Conservation (phyloP, 2,888 invertebrate species). For the Dilophus febrilis region DNA sequence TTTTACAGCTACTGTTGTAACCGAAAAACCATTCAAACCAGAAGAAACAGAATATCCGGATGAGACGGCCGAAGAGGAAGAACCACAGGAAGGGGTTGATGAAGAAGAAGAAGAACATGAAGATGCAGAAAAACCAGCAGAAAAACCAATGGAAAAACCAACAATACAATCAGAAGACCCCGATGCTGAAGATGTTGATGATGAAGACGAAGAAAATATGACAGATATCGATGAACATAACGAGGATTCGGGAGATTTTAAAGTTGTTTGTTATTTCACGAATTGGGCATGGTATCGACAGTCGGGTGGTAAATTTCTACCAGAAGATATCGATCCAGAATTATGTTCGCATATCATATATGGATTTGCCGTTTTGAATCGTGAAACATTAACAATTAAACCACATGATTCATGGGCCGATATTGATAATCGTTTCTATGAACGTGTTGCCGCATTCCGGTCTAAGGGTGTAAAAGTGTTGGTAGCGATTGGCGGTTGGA, state of each 20-base stretch:
- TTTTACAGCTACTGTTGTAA: background rate
- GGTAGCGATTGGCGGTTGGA: conserved; percentile 88
- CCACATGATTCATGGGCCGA: conserved; percentile 82
- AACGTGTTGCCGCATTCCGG: conserved; percentile 60
- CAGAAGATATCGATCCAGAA: conserved; percentile 65
- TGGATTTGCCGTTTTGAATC: conserved; percentile 76
- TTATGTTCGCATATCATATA: conserved; percentile 86
- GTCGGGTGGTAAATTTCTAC: conserved; percentile 61
- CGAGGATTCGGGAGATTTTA: conserved; percentile 33
- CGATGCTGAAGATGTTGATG: background rate
- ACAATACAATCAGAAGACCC: background rate
- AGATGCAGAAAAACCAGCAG: conserved; percentile 11
- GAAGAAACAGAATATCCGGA: background rate
- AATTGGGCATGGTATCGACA: conserved; percentile 92
- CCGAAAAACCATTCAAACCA: background rate
- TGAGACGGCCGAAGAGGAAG: conserved; percentile 5
- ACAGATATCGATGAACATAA: too few relatives aligned
- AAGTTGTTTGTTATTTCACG: conserved; percentile 80
- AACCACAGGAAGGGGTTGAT: conserved; percentile 16
- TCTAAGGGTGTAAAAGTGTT: conserved; percentile 60
- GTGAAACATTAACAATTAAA: conserved; percentile 55
- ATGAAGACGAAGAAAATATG: background rate
- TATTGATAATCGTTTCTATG: conserved; percentile 80
- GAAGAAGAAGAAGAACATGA: conserved; percentile 13
- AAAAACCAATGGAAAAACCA: background rate